Conservation (phyloP, 30 jellyfish, hydroid and myxozoan genomes). For the Pelagia noctiluca region DNA sequence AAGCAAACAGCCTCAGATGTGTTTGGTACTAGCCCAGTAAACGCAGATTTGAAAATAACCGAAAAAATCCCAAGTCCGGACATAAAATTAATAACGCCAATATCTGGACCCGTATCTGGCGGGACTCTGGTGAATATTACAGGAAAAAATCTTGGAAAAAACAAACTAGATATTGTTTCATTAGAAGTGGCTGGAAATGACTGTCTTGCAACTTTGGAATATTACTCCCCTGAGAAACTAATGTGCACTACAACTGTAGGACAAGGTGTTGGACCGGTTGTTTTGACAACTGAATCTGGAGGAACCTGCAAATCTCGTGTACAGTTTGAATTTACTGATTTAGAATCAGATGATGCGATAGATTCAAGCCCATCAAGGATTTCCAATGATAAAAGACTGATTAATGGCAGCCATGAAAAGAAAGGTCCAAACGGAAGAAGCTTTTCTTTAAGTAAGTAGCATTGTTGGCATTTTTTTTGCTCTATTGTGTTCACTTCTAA, state of each 20-base stretch:
- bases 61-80: constrained; percentile 60
- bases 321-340: constrained; percentile 63
- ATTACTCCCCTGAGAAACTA: constrained; percentile 65
- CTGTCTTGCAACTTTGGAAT: constrained; percentile 82
- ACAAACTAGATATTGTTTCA: constrained; percentile 65
- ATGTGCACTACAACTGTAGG: constrained; percentile 90
- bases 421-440: constrained; percentile 36
- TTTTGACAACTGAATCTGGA: constrained; percentile 76
- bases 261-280: constrained; percentile 78
- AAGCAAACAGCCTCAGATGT: constrained; percentile 39
- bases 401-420: constrained; percentile 1
- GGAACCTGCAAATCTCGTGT: constrained; percentile 80
- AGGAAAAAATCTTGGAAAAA: constrained; percentile 81
- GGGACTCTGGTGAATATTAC: constrained; percentile 85
- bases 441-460: constrained; percentile 12
- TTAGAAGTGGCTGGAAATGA: constrained; percentile 82
- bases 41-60: constrained; percentile 37
- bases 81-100: constrained; percentile 71
- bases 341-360: constrained; percentile 5
- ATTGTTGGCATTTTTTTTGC: not conserved
- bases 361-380: not conserved
- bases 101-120: constrained; percentile 84
- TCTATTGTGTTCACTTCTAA: not conserved
- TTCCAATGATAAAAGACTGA: not conserved
- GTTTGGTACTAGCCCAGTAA: not conserved